Base-by-base conservation (phyloP, 2,113 vertebrate species). In the Elachura formosa region DNA sequence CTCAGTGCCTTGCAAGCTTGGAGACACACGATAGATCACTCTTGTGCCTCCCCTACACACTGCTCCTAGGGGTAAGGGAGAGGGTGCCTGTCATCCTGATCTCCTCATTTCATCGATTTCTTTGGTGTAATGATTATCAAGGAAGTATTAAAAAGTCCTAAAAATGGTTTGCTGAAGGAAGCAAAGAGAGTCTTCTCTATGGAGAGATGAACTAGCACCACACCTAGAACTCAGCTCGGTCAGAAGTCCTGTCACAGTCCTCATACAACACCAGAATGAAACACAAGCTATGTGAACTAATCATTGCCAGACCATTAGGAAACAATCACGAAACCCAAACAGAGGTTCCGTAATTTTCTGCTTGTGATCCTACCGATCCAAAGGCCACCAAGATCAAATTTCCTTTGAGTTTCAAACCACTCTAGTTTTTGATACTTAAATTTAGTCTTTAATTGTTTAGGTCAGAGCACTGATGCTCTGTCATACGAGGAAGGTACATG, bases 221-320 rank as follows among this genome's bases (percentile, higher is more conserved):
- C 28, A 25, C 16, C 31, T 40, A 34, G 14, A 55, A 43, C 26
- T 28, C 43, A 71, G 5, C 28, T 82, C 0, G 0, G 26, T 56
- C 52, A 38, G 23, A 64, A 86, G 46, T 76, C 34, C 43, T 34
- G 46, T 15, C 21, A 46, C 43, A 33, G 28, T 31, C 33, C 51
- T 58, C 40, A 56, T 2, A 56, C 14, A 28, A 63, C 28, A 71
- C 10, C 17, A 66, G 38, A 88, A 58, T 4, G 14, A 85, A 83
- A 76, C 28, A 3, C 29, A 76, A 85, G 46, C n/a, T 22, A 34
- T 0, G 10, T 1, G 2, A 49, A 69, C 16, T 41, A 66, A 75
- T 45, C 0, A 1, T 12, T 80, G 55, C 34, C 63, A 86, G 22
- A 58, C 12, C 58, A 55, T 45, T 56, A 66, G 3, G 38, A 41